These are phyloP conservation scores for Arvicanthis niloticus DNA, from an alignment of 2,113 vertebrate genomes.

Conservation along the genomic window DNA sequence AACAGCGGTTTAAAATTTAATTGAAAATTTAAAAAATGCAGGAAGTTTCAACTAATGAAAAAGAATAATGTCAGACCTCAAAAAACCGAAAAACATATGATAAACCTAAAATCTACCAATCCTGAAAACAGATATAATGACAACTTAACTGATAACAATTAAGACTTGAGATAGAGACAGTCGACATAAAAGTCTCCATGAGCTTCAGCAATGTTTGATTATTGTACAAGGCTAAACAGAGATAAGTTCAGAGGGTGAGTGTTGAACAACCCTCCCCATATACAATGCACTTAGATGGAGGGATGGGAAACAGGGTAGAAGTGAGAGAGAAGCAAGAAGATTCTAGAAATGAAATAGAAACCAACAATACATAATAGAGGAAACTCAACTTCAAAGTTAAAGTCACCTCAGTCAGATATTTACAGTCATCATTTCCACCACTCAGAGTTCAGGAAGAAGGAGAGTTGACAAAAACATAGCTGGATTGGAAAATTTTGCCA, in stretches of 20 bases:
- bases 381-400: background rate
- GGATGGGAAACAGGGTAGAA: background rate
- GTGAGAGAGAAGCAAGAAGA: background rate
- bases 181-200: background rate
- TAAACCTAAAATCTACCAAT: background rate
- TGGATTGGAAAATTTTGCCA: conserved; percentile 1
- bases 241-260: background rate
- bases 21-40: background rate
- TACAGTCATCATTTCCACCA: background rate
- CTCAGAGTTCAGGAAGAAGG: background rate
- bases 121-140: background rate
- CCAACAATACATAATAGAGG: background rate
- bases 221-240: background rate
- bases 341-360: conserved; percentile 16
- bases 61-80: background rate
- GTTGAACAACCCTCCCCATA: background rate
- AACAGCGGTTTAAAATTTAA: background rate
- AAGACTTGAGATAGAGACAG: background rate
- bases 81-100: background rate
- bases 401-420: background rate
- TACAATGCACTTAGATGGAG: background rate
- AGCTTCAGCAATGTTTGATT: background rate
- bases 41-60: background rate
- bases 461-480: background rate
- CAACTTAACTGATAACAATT: background rate